Percentiles rank a stretch among this genome's conserved stretches.
Evolutionary conservation across 2,797 vertebrate genomes (phyloP).

Genomic region (Leptatherina wallacei): DNA sequence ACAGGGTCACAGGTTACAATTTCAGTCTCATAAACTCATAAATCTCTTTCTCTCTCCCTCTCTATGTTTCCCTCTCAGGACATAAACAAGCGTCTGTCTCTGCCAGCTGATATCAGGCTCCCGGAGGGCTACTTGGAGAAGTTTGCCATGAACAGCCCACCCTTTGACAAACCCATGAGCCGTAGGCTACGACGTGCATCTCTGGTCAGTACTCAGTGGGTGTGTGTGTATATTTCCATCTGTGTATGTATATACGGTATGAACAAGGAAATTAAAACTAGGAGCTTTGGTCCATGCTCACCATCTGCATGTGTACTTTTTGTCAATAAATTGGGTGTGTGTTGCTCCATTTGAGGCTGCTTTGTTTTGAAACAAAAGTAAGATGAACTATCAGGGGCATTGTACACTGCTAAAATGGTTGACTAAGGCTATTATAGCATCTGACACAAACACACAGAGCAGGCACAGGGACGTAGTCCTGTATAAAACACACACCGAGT

Average conservation of each 20-base stretch:
- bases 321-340: slow-evolving; percentile 15
- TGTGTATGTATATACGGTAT: slow-evolving; percentile 1
- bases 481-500: slow-evolving; percentile 35
- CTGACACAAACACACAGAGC: slow-evolving; percentile 14
- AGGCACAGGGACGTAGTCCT: slow-evolving; percentile 11
- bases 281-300: neutral
- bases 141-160: slow-evolving; percentile 86
- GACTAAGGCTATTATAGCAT: slow-evolving; percentile 43
- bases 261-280: slow-evolving; percentile 28
- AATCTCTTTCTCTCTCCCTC: neutral
- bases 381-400: slow-evolving; percentile 30
- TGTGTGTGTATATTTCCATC: slow-evolving; percentile 30
- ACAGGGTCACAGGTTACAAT: neutral
- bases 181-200: slow-evolving; percentile 84
- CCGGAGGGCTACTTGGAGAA: slow-evolving; percentile 87
- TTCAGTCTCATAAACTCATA: neutral
- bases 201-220: slow-evolving; percentile 76
- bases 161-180: slow-evolving; percentile 87
- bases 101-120: slow-evolving; percentile 86
- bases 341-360: slow-evolving; percentile 27
- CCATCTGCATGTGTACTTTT: slow-evolving; percentile 7
- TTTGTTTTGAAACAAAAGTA: slow-evolving; percentile 47
- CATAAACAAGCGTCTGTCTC: slow-evolving; percentile 87
- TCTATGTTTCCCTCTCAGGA: slow-evolving; percentile 72
- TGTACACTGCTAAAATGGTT: slow-evolving; percentile 43